Base-by-base conservation (phyloP, 2,113 vertebrate species). In the Hylia prasina region DNA sequence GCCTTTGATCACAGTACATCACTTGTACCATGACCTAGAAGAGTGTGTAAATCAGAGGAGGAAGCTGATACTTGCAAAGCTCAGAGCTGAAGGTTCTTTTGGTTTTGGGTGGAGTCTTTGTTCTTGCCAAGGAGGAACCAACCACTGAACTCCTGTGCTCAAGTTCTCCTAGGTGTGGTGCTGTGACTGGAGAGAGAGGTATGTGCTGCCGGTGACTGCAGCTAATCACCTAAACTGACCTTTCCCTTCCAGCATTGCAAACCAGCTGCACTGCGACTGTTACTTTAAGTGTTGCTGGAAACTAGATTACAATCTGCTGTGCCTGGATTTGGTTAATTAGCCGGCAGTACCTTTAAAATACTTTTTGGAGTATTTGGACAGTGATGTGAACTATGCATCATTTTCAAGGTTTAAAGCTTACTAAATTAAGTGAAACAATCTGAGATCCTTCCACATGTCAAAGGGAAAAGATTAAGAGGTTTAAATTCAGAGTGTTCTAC, bases 11-110 rank as follows among this genome's bases (percentile, higher is more conserved):
- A n/a, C n/a, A n/a, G n/a, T n/a, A n/a, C n/a, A n/a, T n/a, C n/a
- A 2, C 42, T 57, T 0, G 0, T 50, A 7, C 13, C 1, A 1
- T 63, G 79, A 27, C 50, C 71, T 64, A n/a, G 25, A 77, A 54
- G n/a, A 85, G 37, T 57, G 15, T 77, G 33, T 77, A 90, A 82
- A 73, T 31, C 25, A 47, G 70, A 51, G 53, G 28, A 63, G 42
- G 68, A 53, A 61, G 33, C 3, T 63, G 70, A 22, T 50, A 39
- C 31, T 57, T 77, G 22, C 47, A 54, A 61, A 83, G 19, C 68
- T 87, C 56, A 42, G 61, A 78, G 68, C 18, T 81, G 75, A 78
- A 81, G 15, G 42, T 69, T 56, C 24, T 90, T 37, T 61, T 69
- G 53, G 3, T 39, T 82, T 76, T 21, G 17, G 53, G 44, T 35